Percentiles rank a stretch among this genome's conserved stretches.
These are phyloP conservation scores for Nephrotoma flavescens DNA, from an alignment of 2,888 invertebrate genomes.

Conservation along the genomic window DNA sequence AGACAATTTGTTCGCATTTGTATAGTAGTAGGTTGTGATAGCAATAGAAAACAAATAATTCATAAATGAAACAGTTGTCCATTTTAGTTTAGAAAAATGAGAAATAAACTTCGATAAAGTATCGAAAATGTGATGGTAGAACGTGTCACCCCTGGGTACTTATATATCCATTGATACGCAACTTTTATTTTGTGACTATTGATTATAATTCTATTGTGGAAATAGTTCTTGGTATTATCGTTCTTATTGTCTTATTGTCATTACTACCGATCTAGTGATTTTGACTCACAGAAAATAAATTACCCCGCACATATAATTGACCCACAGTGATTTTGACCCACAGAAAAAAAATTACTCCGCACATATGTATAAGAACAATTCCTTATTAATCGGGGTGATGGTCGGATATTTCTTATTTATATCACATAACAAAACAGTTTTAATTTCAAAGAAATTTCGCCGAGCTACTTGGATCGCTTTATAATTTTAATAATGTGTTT, in stretches of 20 bases:
- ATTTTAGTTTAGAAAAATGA: too few species aligned
- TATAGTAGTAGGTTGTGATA: too few species aligned
- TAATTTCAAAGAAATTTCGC: conserved; percentile 9
- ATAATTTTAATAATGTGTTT: conserved; percentile 7
- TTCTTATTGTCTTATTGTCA: too few species aligned
- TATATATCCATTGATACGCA: conserved; percentile 37
- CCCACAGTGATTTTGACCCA: neutral
- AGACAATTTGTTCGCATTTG: too few species aligned
- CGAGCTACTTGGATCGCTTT: conserved; percentile 10
- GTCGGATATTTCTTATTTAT: conserved; percentile 26
- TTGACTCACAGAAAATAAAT: conserved; percentile 19
- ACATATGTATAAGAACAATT: conserved; percentile 26
- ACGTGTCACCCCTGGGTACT: too few species aligned
- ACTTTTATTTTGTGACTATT: conserved; percentile 32
- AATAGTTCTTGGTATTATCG: neutral
- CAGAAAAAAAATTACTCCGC: conserved; percentile 27
- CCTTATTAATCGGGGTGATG: conserved; percentile 29
- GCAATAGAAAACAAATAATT: too few species aligned
- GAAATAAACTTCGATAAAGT: too few species aligned
- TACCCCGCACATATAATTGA: conserved; percentile 30
- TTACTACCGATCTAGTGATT: too few species aligned
- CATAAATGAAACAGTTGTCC: too few species aligned
- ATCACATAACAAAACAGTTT: neutral
- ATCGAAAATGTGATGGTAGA: too few species aligned
- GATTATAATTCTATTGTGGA: conserved; percentile 25